These are phyloP conservation scores for Drosophila serrata DNA, from an alignment of 1,140 invertebrate genomes.

Conservation along the genomic window DNA sequence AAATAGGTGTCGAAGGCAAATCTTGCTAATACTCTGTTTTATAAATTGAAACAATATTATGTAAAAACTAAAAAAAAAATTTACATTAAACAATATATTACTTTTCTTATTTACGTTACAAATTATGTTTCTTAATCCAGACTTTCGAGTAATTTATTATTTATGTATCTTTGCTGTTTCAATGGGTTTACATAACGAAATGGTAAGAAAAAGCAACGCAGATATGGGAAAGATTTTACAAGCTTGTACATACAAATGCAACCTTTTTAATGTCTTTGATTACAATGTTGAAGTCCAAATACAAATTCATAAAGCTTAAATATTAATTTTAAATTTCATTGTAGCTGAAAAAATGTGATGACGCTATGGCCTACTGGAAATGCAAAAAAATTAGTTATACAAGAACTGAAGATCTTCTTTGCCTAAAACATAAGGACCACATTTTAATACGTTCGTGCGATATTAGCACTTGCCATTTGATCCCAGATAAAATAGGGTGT, in stretches of 20 bases:
- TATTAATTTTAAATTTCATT: background rate
- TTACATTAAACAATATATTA: background rate
- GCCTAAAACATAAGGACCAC: constrained; percentile 27
- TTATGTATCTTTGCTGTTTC: background rate
- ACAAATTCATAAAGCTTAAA: background rate
- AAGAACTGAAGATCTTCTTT: constrained; percentile 42
- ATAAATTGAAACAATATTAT: background rate
- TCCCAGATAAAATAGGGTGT: constrained; percentile 35
- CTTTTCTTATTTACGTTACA: background rate
- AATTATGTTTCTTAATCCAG: background rate
- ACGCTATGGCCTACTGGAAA: constrained; percentile 40
- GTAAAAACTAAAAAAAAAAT: background rate
- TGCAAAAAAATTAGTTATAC: constrained; percentile 34
- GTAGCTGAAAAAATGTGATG: constrained; percentile 2
- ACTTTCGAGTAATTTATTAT: background rate
- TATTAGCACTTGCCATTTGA: constrained; percentile 35
- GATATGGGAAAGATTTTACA: background rate
- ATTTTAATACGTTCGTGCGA: constrained; percentile 52
- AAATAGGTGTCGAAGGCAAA: background rate
- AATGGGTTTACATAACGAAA: background rate
- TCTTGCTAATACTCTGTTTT: background rate
- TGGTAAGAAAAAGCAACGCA: background rate
- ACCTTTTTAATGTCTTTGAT: background rate
- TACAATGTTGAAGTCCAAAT: background rate
- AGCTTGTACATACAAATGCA: no score